Evolutionary conservation across 2,888 invertebrate genomes (phyloP).

Genomic region (Drosophila neutralis): DNA sequence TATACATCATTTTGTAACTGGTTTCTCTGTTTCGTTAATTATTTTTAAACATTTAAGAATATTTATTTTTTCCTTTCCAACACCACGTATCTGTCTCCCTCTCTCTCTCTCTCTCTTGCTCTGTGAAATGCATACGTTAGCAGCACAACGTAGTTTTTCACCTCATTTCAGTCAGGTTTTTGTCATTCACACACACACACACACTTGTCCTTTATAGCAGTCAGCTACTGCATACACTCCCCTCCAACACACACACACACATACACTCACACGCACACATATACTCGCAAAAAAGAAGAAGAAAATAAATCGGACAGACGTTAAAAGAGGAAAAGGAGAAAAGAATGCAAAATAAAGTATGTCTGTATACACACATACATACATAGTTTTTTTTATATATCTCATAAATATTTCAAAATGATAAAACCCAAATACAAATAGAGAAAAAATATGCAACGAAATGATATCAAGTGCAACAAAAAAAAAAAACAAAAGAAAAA

Average conservation of each 20-base stretch:
- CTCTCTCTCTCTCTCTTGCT: too few species aligned
- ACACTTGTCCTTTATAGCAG: conserved; percentile 9
- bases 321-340: conserved; percentile 10
- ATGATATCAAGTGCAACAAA: not conserved
- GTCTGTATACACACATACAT: conserved; percentile 24
- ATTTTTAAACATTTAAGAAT: not conserved
- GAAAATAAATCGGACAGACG: conserved; percentile 28
- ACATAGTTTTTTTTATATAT: conserved; percentile 10
- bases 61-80: not conserved
- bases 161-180: conserved; percentile 12
- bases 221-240: conserved; percentile 8
- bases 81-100: not conserved
- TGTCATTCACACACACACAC: conserved; percentile 5
- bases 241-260: not conserved
- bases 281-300: not conserved
- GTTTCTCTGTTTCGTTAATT: conserved; percentile 6
- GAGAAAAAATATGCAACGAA: conserved; percentile 22
- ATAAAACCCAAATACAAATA: conserved; percentile 19
- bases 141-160: conserved; percentile 1
- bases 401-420: conserved; percentile 14
- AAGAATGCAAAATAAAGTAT: conserved; percentile 19
- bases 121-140: not conserved
- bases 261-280: not conserved
- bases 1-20: conserved; percentile 6
- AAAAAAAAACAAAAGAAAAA: not conserved